A percentile compares a stretch with the other conserved stretches of the same genome.
These are phyloP conservation scores for Oreochromis mossambicus DNA, from an alignment of 2,797 vertebrate species.

Conservation along the genomic window DNA sequence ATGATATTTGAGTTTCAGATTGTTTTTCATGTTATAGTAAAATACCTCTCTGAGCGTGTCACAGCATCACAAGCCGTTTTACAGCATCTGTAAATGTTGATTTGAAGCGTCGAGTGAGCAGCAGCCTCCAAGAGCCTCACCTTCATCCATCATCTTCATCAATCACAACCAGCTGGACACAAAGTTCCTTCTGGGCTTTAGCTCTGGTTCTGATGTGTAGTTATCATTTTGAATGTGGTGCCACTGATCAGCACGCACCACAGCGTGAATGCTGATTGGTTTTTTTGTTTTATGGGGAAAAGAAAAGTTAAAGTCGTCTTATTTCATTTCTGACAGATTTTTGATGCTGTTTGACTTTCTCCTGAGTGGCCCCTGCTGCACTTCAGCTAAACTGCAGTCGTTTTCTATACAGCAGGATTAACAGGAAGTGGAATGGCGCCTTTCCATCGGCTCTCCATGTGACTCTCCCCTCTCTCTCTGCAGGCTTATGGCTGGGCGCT, in stretches of 20 bases:
- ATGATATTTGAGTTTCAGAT: background rate
- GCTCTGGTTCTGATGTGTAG: background rate
- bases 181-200: background rate
- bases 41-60: background rate
- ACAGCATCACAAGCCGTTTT: fast-evolving
- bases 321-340: background rate
- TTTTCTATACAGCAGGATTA: background rate
- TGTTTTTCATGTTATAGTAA: background rate
- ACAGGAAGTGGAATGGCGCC: background rate
- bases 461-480: background rate
- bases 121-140: background rate
- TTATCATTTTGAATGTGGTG: background rate
- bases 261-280: fast-evolving
- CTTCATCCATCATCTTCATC: background rate
- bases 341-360: background rate
- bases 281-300: background rate
- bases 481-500: constrained; percentile 83
- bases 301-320: background rate
- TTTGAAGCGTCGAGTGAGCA: background rate
- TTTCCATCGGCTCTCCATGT: background rate
- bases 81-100: fast-evolving
- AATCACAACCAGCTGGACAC: background rate
- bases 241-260: background rate
- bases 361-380: background rate
- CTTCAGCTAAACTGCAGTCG: background rate